Evolutionary conservation across 92 coral and sea anemone species (phyloP).

Genomic region (Porites divaricata): DNA sequence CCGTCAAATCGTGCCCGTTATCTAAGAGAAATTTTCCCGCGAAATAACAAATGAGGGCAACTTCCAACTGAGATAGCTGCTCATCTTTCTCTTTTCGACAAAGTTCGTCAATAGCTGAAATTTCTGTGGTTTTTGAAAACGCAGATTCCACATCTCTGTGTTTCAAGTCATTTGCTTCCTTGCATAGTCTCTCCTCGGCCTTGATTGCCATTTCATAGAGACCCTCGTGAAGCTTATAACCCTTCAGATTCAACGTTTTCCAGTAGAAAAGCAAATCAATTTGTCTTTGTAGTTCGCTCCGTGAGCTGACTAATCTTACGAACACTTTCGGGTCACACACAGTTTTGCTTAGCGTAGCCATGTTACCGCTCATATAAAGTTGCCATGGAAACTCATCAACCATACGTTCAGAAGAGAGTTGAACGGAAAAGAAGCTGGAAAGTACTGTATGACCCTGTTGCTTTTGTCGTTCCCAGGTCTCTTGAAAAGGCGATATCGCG

Average conservation of each 20-base stretch:
- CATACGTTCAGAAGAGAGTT: conserved; percentile 68
- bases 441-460: conserved; percentile 92
- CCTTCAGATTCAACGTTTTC: conserved; percentile 62
- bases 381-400: conserved; percentile 98
- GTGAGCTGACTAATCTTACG: conserved; percentile 56
- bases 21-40: conserved; percentile 76
- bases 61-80: conserved; percentile 65
- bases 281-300: conserved; percentile 47
- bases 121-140: conserved; percentile 43
- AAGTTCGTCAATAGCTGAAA: conserved; percentile 55
- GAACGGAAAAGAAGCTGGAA: conserved; percentile 72
- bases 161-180: not conserved
- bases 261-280: conserved; percentile 81
- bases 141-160: conserved; percentile 41
- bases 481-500: conserved; percentile 78
- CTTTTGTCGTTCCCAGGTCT: conserved; percentile 96
- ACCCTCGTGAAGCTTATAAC: conserved; percentile 57
- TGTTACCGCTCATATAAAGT: conserved; percentile 74
- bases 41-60: conserved; percentile 63
- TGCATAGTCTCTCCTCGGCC: conserved; percentile 50
- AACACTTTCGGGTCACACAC: conserved; percentile 74
- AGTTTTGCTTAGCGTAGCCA: conserved; percentile 63
- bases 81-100: conserved; percentile 60
- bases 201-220: conserved; percentile 68
- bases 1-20: conserved; percentile 62